Conservation (phyloP, 2,888 invertebrate species). For the Thumatha senex region DNA sequence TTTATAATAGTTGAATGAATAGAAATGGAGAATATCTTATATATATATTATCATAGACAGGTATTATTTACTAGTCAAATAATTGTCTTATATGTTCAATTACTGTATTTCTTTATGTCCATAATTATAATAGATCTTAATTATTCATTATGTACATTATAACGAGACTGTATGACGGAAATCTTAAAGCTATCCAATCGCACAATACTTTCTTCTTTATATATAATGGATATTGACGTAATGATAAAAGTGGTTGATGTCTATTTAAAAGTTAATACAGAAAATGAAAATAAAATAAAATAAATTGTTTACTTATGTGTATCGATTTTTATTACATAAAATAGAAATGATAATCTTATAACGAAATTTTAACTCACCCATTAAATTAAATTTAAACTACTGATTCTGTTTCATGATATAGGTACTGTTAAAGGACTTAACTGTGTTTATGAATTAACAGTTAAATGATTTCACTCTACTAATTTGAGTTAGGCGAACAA, state of each 20-base stretch:
- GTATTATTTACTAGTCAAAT: slow-evolving; percentile 18
- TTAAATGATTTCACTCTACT: no score
- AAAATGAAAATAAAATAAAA: slow-evolving; percentile 50
- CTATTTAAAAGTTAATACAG: slow-evolving; percentile 59
- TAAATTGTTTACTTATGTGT: slow-evolving; percentile 55
- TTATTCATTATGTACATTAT: slow-evolving; percentile 49
- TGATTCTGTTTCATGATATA: no score
- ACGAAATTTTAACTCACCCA: no score
- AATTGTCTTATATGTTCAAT: slow-evolving; percentile 15
- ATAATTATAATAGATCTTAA: slow-evolving; percentile 24
- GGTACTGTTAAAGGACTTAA: no score
- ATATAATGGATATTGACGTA: slow-evolving; percentile 27
- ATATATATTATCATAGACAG: slow-evolving; percentile 8
- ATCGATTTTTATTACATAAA: slow-evolving; percentile 30
- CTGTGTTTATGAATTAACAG: no score
- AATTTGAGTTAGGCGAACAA: no score
- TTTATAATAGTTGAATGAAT: slow-evolving; percentile 48
- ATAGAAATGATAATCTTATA: no score
- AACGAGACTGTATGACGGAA: slow-evolving; percentile 64
- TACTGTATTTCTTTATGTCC: slow-evolving; percentile 16
- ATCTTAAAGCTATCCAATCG: slow-evolving; percentile 59
- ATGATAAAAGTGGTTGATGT: slow-evolving; percentile 58
- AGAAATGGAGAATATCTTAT: slow-evolving; percentile 8
- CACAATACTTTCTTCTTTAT: slow-evolving; percentile 70
- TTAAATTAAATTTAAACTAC: no score